Evolutionary conservation across 2,888 invertebrate genomes (phyloP), one percentile per base, ranked within the genome.

Genomic region (Bombylius discolor): DNA sequence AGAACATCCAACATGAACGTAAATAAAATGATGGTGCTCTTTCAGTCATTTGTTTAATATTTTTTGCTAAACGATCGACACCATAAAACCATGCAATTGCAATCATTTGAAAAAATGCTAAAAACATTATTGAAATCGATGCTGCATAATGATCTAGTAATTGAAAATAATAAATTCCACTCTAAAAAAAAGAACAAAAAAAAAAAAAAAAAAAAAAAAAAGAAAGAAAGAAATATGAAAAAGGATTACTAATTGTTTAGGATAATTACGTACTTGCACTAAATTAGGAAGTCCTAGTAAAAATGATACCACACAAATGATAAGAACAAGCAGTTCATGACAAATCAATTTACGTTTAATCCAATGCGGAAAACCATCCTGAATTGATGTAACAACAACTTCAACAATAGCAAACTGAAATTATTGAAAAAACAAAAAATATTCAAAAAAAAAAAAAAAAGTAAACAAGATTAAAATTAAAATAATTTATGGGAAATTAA

Each of bases 71-170:
- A 64, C 87, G 79, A 56, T 81, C 81, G 0, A 88, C 87, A 45
- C 94, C 94, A 68, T 94, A 95, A 68, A 91, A 87, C 93, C 94
- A 95, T 6, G 90, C 84, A 59, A 95, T 84, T 9, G 87, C 94
- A 54, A 93, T 86, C 52, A 92, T 86, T 79, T 95, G 94, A 67
- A 94, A 93, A 74, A 95, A 93, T 44, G 94, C 93, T 62, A 94
- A 79, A 69, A 91, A 93, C 76, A 94, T 87, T 53, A 94, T 88
- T 55, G 93, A 89, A 64, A 93, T 85, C 49, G 89, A 89, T 23
- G 92, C 91, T n/a, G 93, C 90, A 70, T 92, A 95, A 69, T 89
- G 90, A 70, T 94, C 94, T 79, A 95, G 87, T 62, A 95, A 71
- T 77, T 92, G 92, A 71, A 94, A 91, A 68, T 88, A 85, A 70